Percentiles rank a stretch among this genome's conserved stretches.
Evolutionary conservation across 1,140 invertebrate genomes (phyloP).

Genomic region (Sycophaga agraensis): DNA sequence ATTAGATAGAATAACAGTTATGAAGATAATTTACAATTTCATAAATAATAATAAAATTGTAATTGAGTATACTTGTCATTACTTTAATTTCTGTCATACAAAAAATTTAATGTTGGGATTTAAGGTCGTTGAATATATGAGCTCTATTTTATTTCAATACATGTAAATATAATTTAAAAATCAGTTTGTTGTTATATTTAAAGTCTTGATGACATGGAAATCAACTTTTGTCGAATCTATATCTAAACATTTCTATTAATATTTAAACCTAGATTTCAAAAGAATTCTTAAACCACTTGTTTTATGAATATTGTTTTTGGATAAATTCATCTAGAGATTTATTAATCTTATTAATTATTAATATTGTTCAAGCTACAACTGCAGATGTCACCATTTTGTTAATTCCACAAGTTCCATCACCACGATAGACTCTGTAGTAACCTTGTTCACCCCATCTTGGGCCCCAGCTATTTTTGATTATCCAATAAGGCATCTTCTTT

Average conservation of each 20-base stretch:
- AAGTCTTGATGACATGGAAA: too few species aligned
- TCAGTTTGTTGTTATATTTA: too few species aligned
- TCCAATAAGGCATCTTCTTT: constrained; percentile 86
- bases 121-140: too few species aligned
- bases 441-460: constrained; percentile 85
- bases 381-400: constrained; percentile 90
- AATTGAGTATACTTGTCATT: constrained; percentile 2
- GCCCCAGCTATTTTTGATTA: constrained; percentile 93
- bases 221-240: too few species aligned
- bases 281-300: not conserved
- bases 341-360: constrained; percentile 2
- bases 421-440: constrained; percentile 92
- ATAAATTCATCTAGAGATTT: not conserved
- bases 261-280: constrained; percentile 6
- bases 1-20: constrained; percentile 18
- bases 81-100: constrained; percentile 17
- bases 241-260: not conserved
- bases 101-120: too few species aligned
- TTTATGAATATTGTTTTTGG: constrained; percentile 16
- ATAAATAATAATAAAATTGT: constrained; percentile 23
- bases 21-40: constrained; percentile 22
- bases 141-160: too few species aligned
- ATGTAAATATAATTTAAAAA: too few species aligned
- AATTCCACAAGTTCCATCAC: constrained; percentile 92
- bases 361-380: constrained; percentile 59